These are phyloP conservation scores for Pristionchus maxplancki DNA, from an alignment of 2,888 invertebrate genomes.

Conservation along the genomic window DNA sequence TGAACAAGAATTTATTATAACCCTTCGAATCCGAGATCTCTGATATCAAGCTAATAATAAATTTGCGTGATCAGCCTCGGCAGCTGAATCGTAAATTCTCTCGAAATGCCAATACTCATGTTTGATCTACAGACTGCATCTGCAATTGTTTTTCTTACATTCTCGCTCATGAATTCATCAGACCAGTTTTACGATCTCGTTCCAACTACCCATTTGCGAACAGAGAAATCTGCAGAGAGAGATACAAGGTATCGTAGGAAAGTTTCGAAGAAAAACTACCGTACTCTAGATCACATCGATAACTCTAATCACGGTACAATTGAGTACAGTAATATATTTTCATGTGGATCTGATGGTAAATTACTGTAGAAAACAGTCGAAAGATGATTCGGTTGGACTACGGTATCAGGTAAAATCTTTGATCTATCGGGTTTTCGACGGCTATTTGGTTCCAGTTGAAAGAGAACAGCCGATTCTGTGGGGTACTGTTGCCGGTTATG, in stretches of 20 bases:
- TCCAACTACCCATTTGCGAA: not conserved
- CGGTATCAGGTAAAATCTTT: not conserved
- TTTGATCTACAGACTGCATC: not conserved
- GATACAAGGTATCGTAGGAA: not conserved
- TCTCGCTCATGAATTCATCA: not conserved
- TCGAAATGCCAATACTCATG: not conserved
- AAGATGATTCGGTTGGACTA: not conserved
- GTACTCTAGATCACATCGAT: not conserved
- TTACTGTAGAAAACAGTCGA: not conserved
- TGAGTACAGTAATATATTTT: not conserved
- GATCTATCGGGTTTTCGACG: too few species aligned
- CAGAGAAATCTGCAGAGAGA: not conserved
- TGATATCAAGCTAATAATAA: not conserved
- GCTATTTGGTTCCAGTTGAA: not conserved
- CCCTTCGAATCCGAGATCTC: too few species aligned
- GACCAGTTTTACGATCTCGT: not conserved
- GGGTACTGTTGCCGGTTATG: not conserved
- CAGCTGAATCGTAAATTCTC: not conserved
- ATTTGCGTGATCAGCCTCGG: not conserved
- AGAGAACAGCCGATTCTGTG: not conserved
- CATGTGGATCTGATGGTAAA: not conserved
- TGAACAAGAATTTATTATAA: too few species aligned
- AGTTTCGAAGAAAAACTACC: not conserved
- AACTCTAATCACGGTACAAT: not conserved
- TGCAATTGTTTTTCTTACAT: not conserved